These are phyloP conservation scores for Laspeyria flexula DNA, from an alignment of 2,888 invertebrate species.

Conservation along the genomic window DNA sequence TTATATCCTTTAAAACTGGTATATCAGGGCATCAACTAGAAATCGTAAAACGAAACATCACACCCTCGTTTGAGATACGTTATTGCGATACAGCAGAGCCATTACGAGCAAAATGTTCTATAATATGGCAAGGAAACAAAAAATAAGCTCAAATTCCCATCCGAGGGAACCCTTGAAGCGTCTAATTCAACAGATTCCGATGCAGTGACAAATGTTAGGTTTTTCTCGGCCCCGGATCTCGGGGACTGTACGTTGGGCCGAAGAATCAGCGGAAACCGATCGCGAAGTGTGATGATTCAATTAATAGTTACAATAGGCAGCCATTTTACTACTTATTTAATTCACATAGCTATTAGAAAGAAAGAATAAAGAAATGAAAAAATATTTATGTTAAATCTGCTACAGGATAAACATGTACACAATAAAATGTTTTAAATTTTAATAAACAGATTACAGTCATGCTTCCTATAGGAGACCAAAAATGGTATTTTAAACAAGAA, in stretches of 20 bases:
- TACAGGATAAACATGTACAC: too few relatives aligned
- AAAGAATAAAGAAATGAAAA: too few relatives aligned
- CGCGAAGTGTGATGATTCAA: background rate
- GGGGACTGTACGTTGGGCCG: conserved; percentile 49
- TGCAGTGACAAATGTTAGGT: conserved; percentile 84
- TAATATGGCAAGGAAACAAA: conserved; percentile 63
- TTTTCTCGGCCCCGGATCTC: conserved; percentile 64
- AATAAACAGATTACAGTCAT: too few relatives aligned
- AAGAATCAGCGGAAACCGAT: conserved; percentile 18
- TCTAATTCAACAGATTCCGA: conserved; percentile 83
- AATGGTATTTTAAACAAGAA: too few relatives aligned
- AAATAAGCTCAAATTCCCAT: conserved; percentile 68
- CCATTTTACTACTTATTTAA: too few relatives aligned
- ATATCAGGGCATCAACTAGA: conserved; percentile 37
- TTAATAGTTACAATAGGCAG: background rate
- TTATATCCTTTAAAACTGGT: conserved; percentile 31
- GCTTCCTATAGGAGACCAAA: too few relatives aligned
- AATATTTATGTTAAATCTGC: too few relatives aligned
- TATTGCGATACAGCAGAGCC: conserved; percentile 45
- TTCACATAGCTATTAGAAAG: too few relatives aligned
- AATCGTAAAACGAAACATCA: conserved; percentile 40
- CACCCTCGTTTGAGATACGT: conserved; percentile 43
- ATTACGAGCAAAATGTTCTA: conserved; percentile 52
- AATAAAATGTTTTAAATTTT: too few relatives aligned
- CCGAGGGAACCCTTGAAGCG: conserved; percentile 64